phyloP scores from a whole-genome alignment of 2,113 vertebrate genomes.

The Tragulus kanchil region DNA sequence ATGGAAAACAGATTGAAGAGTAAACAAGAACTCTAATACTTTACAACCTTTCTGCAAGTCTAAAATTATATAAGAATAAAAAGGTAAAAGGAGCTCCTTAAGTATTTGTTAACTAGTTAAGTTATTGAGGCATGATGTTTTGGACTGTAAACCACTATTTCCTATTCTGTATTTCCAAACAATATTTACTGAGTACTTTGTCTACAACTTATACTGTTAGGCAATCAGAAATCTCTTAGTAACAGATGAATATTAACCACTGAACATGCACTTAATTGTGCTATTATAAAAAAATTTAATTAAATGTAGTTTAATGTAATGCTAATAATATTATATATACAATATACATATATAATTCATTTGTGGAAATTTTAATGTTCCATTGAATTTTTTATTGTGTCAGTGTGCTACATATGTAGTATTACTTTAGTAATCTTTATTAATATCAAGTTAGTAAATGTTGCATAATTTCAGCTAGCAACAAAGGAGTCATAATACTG shows the following conservation, averaged over 20 bases:
- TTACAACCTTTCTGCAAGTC: neutral
- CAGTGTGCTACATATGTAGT: neutral
- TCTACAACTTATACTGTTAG: neutral
- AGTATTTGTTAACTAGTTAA: neutral
- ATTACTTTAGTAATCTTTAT: constrained; percentile 49
- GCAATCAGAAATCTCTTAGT: neutral
- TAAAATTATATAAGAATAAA: constrained; percentile 1
- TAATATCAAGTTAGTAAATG: constrained; percentile 70
- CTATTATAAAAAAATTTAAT: neutral
- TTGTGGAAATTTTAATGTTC: neutral
- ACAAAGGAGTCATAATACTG: neutral
- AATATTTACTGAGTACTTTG: neutral
- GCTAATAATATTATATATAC: neutral
- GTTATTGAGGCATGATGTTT: neutral
- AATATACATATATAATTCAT: neutral
- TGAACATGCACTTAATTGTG: neutral
- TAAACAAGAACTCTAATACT: neutral
- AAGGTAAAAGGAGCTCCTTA: neutral
- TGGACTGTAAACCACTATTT: neutral
- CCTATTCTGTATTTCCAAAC: constrained; percentile 5
- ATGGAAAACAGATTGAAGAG: neutral
- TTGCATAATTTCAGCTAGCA: neutral
- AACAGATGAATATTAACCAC: neutral
- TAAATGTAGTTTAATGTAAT: fast-evolving
- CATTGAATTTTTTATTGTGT: neutral